Conservation (phyloP, 2,113 vertebrate genomes). For the Peromyscus maniculatus region DNA sequence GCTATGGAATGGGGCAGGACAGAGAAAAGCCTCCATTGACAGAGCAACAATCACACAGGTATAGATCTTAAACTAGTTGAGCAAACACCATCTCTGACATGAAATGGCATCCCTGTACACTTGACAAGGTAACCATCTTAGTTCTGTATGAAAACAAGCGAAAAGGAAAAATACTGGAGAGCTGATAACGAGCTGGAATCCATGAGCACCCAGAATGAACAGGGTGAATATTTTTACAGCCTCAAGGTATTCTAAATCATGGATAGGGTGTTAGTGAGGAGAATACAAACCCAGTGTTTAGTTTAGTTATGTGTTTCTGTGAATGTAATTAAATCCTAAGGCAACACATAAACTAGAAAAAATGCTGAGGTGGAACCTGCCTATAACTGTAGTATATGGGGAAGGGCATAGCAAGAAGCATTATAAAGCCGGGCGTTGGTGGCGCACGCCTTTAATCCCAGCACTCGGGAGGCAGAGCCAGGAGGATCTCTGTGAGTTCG, state of each 20-base stretch:
- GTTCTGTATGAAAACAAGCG: background rate
- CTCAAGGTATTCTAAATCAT: background rate
- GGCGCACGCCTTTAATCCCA: too few species aligned
- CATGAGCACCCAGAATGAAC: background rate
- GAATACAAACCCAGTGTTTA: background rate
- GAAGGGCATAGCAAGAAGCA: background rate
- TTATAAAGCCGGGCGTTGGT: too few species aligned
- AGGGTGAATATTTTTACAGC: background rate
- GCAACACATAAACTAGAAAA: background rate
- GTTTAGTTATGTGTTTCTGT: background rate
- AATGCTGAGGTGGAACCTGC: background rate
- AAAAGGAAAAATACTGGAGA: background rate
- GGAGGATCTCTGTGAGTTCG: too few species aligned
- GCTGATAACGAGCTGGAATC: background rate
- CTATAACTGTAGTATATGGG: background rate
- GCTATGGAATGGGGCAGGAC: too few species aligned
- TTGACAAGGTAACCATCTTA: background rate
- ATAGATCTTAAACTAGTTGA: background rate
- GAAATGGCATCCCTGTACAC: slow-evolving; percentile 7
- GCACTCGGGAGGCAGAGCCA: too few species aligned
- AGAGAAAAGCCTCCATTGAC: background rate
- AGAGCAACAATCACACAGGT: background rate
- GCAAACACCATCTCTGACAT: background rate
- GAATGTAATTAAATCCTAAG: background rate
- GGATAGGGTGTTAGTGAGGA: background rate